Conservation (phyloP, 2,113 vertebrate genomes). For the Cettia cetti region DNA sequence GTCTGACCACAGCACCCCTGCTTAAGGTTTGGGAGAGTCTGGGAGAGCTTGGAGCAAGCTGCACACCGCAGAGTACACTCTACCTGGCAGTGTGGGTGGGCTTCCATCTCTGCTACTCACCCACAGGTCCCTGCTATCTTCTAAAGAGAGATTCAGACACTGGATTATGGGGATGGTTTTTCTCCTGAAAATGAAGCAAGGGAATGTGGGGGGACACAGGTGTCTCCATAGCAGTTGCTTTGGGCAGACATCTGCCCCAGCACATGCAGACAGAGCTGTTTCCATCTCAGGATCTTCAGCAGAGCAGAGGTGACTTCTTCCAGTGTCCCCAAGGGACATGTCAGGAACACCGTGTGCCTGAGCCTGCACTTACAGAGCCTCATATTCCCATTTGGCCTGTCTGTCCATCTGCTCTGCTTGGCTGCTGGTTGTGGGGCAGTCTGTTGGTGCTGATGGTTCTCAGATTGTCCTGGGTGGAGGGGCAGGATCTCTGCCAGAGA, state of each 20-base stretch:
- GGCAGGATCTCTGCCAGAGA: background rate
- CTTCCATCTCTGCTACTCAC: background rate
- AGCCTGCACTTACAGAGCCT: background rate
- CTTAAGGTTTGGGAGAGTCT: background rate
- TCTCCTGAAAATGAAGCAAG: fast-evolving
- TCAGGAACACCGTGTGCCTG: fast-evolving
- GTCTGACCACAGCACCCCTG: background rate
- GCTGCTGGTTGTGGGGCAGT: background rate
- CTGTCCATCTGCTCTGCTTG: background rate
- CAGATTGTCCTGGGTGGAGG: background rate
- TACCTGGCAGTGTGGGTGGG: background rate
- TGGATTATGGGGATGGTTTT: background rate
- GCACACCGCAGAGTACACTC: background rate
- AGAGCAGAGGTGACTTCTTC: background rate
- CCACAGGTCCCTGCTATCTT: background rate
- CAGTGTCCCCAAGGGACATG: background rate
- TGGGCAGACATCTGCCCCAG: background rate
- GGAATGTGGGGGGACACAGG: fast-evolving
- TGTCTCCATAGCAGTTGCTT: fast-evolving
- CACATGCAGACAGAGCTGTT: background rate
- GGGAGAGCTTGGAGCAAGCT: background rate
- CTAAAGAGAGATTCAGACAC: background rate
- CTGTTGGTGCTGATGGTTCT: background rate
- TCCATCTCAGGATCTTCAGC: background rate
- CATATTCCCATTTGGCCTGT: background rate